These are phyloP conservation scores for Zaprionus kolodkinae DNA, from an alignment of 1,140 invertebrate species.

Conservation along the genomic window DNA sequence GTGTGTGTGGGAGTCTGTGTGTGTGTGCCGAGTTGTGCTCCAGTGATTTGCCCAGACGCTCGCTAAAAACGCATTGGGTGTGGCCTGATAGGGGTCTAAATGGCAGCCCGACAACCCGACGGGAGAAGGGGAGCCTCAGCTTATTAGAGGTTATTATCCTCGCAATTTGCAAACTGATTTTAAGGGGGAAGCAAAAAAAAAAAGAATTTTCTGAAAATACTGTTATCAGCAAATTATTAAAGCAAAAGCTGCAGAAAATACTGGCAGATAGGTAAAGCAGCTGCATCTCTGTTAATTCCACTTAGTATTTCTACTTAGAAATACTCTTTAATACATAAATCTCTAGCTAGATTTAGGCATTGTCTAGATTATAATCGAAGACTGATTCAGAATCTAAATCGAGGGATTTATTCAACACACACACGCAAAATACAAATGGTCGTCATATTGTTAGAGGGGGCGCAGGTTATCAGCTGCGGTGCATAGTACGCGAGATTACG, in stretches of 20 bases:
- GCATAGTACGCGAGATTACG: slow-evolving; percentile 7
- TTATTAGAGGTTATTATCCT: slow-evolving; percentile 82
- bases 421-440: slow-evolving; percentile 22
- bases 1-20: not conserved
- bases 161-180: slow-evolving; percentile 83
- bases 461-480: not conserved
- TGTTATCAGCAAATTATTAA: slow-evolving; percentile 17
- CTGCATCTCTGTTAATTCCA: not conserved
- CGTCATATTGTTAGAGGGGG: slow-evolving; percentile 1
- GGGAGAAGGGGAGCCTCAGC: slow-evolving; percentile 38
- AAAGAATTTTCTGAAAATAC: slow-evolving; percentile 25
- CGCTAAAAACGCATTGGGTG: slow-evolving; percentile 45
- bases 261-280: no score
- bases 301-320: no score
- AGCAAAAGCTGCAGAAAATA: not conserved
- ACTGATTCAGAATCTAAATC: not conserved
- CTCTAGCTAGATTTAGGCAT: no score
- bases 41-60: slow-evolving; percentile 73
- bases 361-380: not conserved
- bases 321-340: no score
- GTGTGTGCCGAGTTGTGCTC: slow-evolving; percentile 56
- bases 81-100: slow-evolving; percentile 23
- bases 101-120: not conserved
- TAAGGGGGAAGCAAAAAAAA: slow-evolving; percentile 9
- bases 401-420: not conserved